Evolutionary conservation across 2,113 vertebrate species (phyloP).

Genomic region (Vulpes lagopus): DNA sequence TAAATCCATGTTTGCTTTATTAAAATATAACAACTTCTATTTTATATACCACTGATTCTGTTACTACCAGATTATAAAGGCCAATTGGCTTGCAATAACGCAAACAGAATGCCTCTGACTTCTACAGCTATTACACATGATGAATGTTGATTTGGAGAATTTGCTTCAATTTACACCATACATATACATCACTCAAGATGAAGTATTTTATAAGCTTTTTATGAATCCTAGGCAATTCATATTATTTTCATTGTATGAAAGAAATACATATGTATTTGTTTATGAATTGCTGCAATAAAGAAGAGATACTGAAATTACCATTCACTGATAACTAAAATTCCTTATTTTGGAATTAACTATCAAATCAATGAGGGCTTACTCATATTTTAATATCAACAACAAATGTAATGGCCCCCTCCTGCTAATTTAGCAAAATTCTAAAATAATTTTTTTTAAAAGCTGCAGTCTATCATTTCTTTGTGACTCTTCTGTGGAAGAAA

Average conservation of each 20-base stretch:
- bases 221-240: constrained; percentile 66
- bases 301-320: constrained; percentile 55
- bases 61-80: neutral
- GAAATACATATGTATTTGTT: neutral
- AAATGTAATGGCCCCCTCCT: neutral
- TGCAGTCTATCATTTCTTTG: neutral
- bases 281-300: constrained; percentile 22
- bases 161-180: constrained; percentile 35
- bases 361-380: neutral
- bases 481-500: neutral
- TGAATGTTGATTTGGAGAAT: constrained; percentile 50
- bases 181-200: neutral
- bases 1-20: constrained; percentile 33
- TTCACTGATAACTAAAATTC: constrained; percentile 49
- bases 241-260: constrained; percentile 52
- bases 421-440: constrained; percentile 22
- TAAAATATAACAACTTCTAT: constrained; percentile 52
- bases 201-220: constrained; percentile 45
- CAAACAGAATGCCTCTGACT: constrained; percentile 54
- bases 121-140: constrained; percentile 41
- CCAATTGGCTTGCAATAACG: neutral
- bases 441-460: neutral
- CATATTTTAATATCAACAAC: constrained; percentile 38
- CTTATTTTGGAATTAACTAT: constrained; percentile 53
- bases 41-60: constrained; percentile 27